Conservation (phyloP, 2,113 vertebrate species). For the Mustelus asterias region DNA sequence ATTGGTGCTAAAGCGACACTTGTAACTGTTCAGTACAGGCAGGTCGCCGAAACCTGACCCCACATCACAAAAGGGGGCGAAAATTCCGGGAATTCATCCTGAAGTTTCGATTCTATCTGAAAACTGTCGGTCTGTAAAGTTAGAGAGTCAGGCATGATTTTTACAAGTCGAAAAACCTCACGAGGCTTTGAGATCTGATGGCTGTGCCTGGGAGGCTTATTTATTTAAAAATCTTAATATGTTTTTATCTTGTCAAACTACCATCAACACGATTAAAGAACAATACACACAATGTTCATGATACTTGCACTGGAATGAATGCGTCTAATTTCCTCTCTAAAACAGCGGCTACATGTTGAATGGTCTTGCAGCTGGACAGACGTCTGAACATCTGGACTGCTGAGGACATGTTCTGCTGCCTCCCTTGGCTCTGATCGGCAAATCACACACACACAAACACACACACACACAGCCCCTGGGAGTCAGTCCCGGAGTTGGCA, state of each 20-base stretch:
- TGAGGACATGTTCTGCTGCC: not conserved
- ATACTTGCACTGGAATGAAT: not conserved
- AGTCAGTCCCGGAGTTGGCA: not conserved
- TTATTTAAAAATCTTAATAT: too few species aligned
- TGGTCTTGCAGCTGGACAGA: not conserved
- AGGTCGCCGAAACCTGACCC: not conserved
- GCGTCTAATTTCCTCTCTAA: not conserved
- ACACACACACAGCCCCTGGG: not conserved
- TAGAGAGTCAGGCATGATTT: not conserved
- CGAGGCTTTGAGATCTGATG: not conserved
- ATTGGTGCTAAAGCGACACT: not conserved
- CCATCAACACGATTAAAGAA: not conserved
- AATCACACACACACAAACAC: not conserved
- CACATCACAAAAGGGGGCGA: not conserved
- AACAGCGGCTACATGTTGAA: not conserved
- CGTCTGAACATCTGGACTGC: not conserved
- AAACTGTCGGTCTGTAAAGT: not conserved
- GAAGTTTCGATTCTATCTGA: not conserved
- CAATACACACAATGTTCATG: not conserved
- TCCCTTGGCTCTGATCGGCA: not conserved
- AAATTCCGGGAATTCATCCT: too few species aligned
- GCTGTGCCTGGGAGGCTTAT: not conserved
- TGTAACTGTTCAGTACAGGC: not conserved
- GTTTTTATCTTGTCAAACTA: not conserved
- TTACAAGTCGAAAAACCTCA: not conserved